These are phyloP conservation scores for Hemiprocne comata DNA, from an alignment of 2,113 vertebrate species.

Conservation along the genomic window DNA sequence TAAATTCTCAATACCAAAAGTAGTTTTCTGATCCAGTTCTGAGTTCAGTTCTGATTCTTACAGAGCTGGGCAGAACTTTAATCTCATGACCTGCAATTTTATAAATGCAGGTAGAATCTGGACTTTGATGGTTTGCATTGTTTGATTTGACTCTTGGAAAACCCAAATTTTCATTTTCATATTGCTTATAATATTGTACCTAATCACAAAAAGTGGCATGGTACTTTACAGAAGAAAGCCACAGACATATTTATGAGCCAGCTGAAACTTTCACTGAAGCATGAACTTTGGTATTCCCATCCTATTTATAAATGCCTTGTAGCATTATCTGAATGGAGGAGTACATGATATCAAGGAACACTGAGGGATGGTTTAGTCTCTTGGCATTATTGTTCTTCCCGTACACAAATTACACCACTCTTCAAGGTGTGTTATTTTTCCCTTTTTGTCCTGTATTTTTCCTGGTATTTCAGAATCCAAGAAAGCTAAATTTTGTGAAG, in stretches of 20 bases:
- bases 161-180: neutral
- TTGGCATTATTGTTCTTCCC: neutral
- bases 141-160: neutral
- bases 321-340: neutral
- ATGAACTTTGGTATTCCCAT: neutral
- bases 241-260: neutral
- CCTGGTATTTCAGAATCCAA: neutral
- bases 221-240: neutral
- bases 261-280: neutral
- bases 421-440: neutral
- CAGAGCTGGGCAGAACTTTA: neutral
- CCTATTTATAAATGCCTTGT: neutral
- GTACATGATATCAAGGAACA: fast-evolving
- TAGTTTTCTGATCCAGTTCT: neutral
- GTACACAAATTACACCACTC: neutral
- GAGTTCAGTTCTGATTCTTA: neutral
- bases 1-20: neutral
- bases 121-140: neutral
- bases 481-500: neutral
- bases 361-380: neutral
- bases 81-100: neutral
- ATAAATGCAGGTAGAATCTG: neutral
- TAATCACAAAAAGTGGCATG: neutral
- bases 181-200: neutral
- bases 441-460: neutral